phyloP scores from a whole-genome alignment of 53 echinoderm and acorn worm species.

The Mesocentrotus franciscanus region DNA sequence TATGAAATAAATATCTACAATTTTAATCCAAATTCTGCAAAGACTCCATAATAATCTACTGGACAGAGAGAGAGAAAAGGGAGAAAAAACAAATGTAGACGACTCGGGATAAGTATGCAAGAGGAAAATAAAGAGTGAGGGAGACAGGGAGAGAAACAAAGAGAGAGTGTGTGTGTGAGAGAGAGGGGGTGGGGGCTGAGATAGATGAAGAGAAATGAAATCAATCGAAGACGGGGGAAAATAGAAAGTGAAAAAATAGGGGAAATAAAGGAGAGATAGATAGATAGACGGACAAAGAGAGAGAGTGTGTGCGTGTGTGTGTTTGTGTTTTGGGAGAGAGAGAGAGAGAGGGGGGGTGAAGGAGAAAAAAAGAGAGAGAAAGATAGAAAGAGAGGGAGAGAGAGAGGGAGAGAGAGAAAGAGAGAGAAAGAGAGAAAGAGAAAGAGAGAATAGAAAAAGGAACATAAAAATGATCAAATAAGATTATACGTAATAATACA shows the following conservation, averaged over 20 bases:
- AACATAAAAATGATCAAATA: no score
- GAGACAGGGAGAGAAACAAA: neutral
- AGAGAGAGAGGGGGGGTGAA: neutral
- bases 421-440: no score
- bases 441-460: no score
- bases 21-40: neutral
- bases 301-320: no score
- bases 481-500: no score
- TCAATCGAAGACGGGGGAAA: no score
- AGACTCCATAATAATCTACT: no score
- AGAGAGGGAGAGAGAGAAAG: no score
- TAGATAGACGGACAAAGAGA: no score
- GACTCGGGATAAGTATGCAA: neutral
- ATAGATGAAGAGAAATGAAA: no score
- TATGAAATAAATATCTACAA: neutral
- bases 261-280: neutral
- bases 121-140: neutral
- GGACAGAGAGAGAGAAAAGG: neutral
- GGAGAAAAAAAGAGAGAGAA: no score
- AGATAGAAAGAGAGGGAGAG: neutral
- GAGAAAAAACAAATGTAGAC: neutral
- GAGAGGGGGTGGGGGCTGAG: neutral
- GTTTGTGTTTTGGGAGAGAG: neutral
- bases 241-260: no score
- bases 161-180: neutral